Conservation (phyloP, 2,888 invertebrate genomes). For the Drosophila diplacantha region DNA sequence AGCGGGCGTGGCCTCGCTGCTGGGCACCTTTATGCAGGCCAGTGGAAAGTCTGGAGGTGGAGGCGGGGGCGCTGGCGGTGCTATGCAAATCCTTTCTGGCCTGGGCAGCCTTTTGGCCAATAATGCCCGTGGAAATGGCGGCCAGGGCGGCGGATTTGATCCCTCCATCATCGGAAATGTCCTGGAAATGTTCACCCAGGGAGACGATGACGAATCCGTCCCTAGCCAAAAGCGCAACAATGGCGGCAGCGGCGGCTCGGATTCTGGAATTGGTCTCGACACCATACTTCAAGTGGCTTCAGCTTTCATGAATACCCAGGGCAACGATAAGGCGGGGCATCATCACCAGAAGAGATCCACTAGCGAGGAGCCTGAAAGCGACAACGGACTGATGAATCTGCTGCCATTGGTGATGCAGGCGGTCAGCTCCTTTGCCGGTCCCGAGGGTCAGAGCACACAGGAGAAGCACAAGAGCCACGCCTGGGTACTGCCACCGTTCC, state of each 20-base stretch:
- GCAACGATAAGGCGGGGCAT: constrained; percentile 62
- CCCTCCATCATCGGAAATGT: constrained; percentile 81
- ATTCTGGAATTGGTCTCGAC: constrained; percentile 79
- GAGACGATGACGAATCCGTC: constrained; percentile 56
- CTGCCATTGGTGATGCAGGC: constrained; percentile 85
- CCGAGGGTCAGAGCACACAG: constrained; percentile 81
- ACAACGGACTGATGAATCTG: constrained; percentile 79
- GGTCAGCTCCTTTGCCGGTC: constrained; percentile 81
- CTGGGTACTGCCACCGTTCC: constrained; percentile 84
- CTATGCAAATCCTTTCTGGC: constrained; percentile 77
- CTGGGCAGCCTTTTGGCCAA: constrained; percentile 75
- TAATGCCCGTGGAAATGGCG: constrained; percentile 65
- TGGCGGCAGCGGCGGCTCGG: constrained; percentile 54
- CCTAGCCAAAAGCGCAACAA: constrained; percentile 53
- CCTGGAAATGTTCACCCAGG: constrained; percentile 79
- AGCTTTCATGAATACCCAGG: constrained; percentile 79
- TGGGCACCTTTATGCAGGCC: constrained; percentile 84
- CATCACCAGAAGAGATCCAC: constrained; percentile 67
- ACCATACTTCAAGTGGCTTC: constrained; percentile 80
- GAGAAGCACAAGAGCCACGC: constrained; percentile 84
- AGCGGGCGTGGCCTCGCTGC: constrained; percentile 82
- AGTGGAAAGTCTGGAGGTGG: constrained; percentile 75
- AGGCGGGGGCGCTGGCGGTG: constrained; percentile 66
- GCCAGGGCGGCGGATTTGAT: constrained; percentile 79
- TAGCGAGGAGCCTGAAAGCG: constrained; percentile 51